Base-by-base conservation (phyloP, 2,888 invertebrate species). In the Alloplasta piceator region DNA sequence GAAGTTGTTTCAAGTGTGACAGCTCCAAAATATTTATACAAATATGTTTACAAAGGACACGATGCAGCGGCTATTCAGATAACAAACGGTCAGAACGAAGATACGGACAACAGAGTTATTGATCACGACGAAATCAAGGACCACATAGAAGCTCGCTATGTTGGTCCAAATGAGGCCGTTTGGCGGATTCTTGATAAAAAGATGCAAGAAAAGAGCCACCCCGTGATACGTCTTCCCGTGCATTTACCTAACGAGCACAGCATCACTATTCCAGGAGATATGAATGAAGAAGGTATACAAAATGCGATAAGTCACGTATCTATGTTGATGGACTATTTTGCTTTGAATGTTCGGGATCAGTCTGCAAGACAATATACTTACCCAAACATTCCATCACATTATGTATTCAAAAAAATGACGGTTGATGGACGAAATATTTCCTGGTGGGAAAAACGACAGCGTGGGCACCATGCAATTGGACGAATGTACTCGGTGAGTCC, bases 401-500 rank as follows among this genome's bases (percentile, higher is more conserved):
- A 26, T 43, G 43, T 43, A 9, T 43, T 43, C 43, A 43, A 43
- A 43, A 43, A 43, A 43, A 43, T 10, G 10, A 43, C 6, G 6
- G 43, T 1, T 43, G 7, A 43, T 43, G 43, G 43, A 43, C 43
- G 10, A 43, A 43, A 10, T 43, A 10, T 43, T 26, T 26, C 26
- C 26, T 3, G 12, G 66, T 79, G 85, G 79, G 66, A 76, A 26
- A 43, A 46, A 56, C 76, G 86, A 0, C 71, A 80, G 50, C 41
- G 52, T 48, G 64, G 82, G n/a, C 80, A 78, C 38, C 80, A 84
- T 63, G 67, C 61, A 10, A 84, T 89, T 26, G 85, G 85, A n/a
- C 71, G 87, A 61, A 87, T 89, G 76, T 87, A 87, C 67, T 77
- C 85, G 38, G 86, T 89, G 16, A 83, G 78, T 48, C 84, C 86